A percentile compares a stretch with the other conserved stretches of the same genome.
phyloP scores from a whole-genome alignment of 2,888 invertebrate genomes.

The Andrena flavipes region DNA sequence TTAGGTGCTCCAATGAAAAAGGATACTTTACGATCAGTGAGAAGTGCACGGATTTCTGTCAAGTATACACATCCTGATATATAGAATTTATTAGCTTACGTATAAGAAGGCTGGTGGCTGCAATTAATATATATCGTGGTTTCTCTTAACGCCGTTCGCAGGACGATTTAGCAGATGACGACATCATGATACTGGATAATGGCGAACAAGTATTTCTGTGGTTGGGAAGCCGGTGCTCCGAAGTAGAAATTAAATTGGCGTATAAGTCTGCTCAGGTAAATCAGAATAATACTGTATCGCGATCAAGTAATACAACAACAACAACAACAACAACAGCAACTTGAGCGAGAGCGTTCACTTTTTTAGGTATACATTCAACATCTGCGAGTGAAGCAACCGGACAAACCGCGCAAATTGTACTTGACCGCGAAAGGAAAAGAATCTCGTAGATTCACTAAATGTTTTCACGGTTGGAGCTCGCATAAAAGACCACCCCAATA shows the following conservation, averaged over 20 bases:
- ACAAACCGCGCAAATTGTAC: constrained; percentile 95
- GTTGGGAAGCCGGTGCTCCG: constrained; percentile 98
- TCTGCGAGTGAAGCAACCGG: constrained; percentile 97
- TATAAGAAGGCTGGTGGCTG: no score
- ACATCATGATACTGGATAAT: constrained; percentile 99
- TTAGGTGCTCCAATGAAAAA: constrained; percentile 99
- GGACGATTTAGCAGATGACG: constrained; percentile 99
- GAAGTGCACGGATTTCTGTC: constrained; percentile 99
- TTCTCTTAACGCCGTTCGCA: constrained; percentile 81
- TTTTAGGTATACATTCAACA: constrained; percentile 98
- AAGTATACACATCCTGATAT: constrained; percentile 86
- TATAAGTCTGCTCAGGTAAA: constrained; percentile 98
- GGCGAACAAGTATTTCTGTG: constrained; percentile 99
- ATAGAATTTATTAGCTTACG: neutral
- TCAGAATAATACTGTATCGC: neutral
- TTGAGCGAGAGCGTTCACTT: neutral
- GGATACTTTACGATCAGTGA: constrained; percentile 99
- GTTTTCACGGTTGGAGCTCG: constrained; percentile 99
- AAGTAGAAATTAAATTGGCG: constrained; percentile 99
- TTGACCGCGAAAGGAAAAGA: constrained; percentile 98
- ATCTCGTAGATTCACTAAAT: constrained; percentile 96
- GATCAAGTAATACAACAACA: neutral
- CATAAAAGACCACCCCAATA: constrained; percentile 93
- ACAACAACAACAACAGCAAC: neutral
- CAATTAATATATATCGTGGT: neutral